phyloP scores from a whole-genome alignment of 2,888 invertebrate genomes.

The Diarsia rubi region DNA sequence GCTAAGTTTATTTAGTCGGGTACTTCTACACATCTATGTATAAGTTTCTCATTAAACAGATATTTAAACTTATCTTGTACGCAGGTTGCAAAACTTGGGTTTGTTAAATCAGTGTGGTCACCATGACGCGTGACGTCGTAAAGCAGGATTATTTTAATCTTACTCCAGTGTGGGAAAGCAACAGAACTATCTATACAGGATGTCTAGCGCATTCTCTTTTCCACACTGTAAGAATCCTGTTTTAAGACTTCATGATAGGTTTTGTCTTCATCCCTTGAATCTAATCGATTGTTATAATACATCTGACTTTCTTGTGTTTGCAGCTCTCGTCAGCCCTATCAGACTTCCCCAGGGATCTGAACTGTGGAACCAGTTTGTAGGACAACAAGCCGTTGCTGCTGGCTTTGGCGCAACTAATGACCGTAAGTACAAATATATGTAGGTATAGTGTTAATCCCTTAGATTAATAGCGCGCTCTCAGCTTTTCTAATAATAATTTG shows the following conservation, averaged over 20 bases:
- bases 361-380: slow-evolving; percentile 71
- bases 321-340: slow-evolving; percentile 74
- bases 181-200: too few relatives aligned
- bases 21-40: background rate
- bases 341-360: slow-evolving; percentile 69
- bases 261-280: too few relatives aligned
- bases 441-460: background rate
- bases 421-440: slow-evolving; percentile 70
- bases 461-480: too few relatives aligned
- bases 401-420: slow-evolving; percentile 80
- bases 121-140: too few relatives aligned
- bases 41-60: background rate
- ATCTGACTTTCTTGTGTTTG: slow-evolving; percentile 44
- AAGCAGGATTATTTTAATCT: too few relatives aligned
- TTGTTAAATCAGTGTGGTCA: too few relatives aligned
- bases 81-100: background rate
- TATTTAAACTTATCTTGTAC: background rate
- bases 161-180: too few relatives aligned
- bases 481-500: background rate
- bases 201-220: too few relatives aligned
- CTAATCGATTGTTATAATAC: background rate
- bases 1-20: background rate
- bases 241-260: too few relatives aligned
- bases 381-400: slow-evolving; percentile 73
- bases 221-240: too few relatives aligned